Evolutionary conservation across 2,113 vertebrate genomes (phyloP).

Genomic region (Gopherus evgoodei): DNA sequence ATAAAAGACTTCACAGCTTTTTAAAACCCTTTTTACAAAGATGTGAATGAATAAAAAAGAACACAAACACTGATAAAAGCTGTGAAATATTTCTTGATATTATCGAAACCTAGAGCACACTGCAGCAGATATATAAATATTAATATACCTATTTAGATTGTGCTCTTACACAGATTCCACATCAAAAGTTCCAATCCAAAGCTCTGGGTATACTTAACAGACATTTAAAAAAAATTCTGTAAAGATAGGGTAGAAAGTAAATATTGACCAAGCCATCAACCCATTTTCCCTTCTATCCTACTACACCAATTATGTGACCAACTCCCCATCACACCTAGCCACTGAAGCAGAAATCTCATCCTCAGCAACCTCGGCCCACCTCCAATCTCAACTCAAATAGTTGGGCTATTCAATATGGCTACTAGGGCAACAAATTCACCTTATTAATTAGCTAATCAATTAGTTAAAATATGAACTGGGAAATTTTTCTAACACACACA

Average conservation of each 20-base stretch:
- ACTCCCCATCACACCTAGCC: background rate
- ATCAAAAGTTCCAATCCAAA: background rate
- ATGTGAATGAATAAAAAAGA: background rate
- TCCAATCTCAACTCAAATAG: background rate
- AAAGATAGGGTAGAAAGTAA: background rate
- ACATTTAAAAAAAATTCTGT: background rate
- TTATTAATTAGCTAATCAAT: background rate
- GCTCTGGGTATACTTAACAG: background rate
- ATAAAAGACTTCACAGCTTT: background rate
- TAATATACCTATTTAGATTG: background rate
- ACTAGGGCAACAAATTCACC: background rate
- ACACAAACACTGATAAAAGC: background rate
- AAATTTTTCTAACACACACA: background rate
- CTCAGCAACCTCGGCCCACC: background rate
- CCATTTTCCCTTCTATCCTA: background rate
- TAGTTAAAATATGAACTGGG: background rate
- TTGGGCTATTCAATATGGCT: rapidly evolving
- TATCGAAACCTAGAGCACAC: background rate
- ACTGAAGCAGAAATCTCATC: background rate
- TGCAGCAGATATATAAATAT: background rate
- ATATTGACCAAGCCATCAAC: background rate
- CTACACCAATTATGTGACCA: background rate
- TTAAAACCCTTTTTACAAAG: background rate
- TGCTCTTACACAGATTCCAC: background rate
- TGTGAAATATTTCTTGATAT: background rate